Evolutionary conservation across 2,113 vertebrate genomes (phyloP).

Genomic region (Colaptes auratus): DNA sequence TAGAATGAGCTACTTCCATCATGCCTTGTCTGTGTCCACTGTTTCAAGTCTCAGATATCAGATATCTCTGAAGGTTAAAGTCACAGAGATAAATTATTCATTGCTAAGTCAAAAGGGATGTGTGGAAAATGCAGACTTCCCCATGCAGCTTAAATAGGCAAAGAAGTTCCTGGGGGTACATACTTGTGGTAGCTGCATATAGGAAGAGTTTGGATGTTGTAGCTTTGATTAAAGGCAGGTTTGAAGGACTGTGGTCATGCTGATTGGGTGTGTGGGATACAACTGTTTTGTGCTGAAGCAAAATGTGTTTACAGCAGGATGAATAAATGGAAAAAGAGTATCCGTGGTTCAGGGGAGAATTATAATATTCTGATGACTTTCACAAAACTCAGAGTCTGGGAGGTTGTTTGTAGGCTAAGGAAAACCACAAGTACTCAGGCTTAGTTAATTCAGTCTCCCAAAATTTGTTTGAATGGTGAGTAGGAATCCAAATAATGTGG

Average conservation of each 20-base stretch:
- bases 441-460: conserved; percentile 9
- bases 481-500: conserved; percentile 21
- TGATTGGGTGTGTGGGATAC: conserved; percentile 1
- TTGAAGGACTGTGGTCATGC: conserved; percentile 14
- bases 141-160: conserved; percentile 13
- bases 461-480: conserved; percentile 51
- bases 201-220: neutral
- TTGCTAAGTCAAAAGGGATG: neutral
- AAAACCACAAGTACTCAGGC: conserved; percentile 38
- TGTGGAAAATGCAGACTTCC: conserved; percentile 19
- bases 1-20: neutral
- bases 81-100: neutral
- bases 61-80: neutral
- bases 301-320: conserved; percentile 8
- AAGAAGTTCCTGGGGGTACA: neutral
- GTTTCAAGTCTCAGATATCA: neutral
- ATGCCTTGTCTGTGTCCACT: neutral
- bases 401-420: conserved; percentile 37
- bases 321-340: conserved; percentile 3
- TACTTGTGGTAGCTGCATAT: neutral
- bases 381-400: conserved; percentile 48
- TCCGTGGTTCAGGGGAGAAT: conserved; percentile 40
- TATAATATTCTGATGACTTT: conserved; percentile 57
- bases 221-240: neutral
- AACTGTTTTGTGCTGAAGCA: conserved; percentile 23